Percentiles rank a stretch among this genome's conserved stretches.
Conservation (phyloP, 92 coral and sea anemone genomes). For the Paramuricea clavata region DNA sequence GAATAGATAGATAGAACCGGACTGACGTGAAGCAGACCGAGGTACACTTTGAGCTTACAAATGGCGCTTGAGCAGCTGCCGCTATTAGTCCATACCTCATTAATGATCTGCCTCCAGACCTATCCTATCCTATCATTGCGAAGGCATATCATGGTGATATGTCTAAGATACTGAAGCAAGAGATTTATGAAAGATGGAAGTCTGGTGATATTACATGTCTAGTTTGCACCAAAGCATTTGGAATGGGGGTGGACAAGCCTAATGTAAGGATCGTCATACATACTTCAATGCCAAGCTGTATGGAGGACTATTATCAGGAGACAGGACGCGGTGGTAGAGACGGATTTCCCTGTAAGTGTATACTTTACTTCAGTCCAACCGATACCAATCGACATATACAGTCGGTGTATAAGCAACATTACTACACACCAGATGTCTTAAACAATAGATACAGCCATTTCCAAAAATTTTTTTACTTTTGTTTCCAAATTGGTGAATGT, state of each 20-base stretch:
- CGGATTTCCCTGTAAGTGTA: conserved; percentile 39
- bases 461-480: no score
- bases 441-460: neutral
- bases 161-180: neutral
- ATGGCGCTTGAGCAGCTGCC: no score
- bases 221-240: conserved; percentile 58
- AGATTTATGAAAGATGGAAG: conserved; percentile 18
- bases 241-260: conserved; percentile 51
- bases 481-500: no score
- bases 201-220: conserved; percentile 25
- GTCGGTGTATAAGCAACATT: neutral
- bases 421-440: neutral
- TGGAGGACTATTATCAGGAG: conserved; percentile 54
- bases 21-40: no score
- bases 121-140: no score
- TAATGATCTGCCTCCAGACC: no score
- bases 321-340: conserved; percentile 46
- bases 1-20: no score
- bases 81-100: no score
- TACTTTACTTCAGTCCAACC: conserved; percentile 5
- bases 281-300: conserved; percentile 8
- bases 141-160: conserved; percentile 45
- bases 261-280: conserved; percentile 49
- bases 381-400: conserved; percentile 1
- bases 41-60: no score